Conservation (phyloP, 2,113 vertebrate species). For the Recurvirostra avosetta region DNA sequence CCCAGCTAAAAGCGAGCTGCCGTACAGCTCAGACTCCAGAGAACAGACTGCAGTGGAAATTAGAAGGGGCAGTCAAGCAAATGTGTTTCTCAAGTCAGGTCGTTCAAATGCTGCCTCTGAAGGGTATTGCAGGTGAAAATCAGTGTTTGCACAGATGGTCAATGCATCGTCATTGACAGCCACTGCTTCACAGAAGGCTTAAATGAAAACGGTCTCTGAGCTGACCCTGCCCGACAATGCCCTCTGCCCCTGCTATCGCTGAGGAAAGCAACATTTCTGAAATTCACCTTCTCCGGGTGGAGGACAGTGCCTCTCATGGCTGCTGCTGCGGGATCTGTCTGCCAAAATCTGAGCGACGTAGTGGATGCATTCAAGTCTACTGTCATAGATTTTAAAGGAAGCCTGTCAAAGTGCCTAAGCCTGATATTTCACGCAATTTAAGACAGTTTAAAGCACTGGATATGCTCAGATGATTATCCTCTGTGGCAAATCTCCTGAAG, state of each 20-base stretch:
- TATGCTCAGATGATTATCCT: neutral
- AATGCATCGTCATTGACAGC: neutral
- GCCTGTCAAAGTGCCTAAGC: constrained; percentile 19
- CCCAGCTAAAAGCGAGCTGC: neutral
- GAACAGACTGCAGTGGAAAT: neutral
- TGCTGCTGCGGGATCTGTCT: neutral
- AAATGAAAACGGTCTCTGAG: neutral
- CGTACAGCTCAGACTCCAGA: neutral
- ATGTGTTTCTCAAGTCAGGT: neutral
- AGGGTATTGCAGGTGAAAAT: constrained; percentile 11
- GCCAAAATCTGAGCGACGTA: neutral
- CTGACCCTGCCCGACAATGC: neutral
- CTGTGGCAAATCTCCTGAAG: neutral
- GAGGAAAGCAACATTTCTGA: neutral
- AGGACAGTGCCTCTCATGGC: neutral
- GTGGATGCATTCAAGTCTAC: neutral
- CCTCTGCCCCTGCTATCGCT: neutral
- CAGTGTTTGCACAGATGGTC: neutral
- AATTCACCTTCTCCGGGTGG: neutral
- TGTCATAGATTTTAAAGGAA: constrained; percentile 20
- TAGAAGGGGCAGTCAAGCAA: neutral
- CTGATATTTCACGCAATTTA: neutral
- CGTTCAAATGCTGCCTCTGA: neutral
- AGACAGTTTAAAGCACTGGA: neutral
- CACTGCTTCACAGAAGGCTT: neutral